A percentile compares a stretch with the other conserved stretches of the same genome.
phyloP scores from a whole-genome alignment of 2,888 invertebrate species.

The Clivina fossor region DNA sequence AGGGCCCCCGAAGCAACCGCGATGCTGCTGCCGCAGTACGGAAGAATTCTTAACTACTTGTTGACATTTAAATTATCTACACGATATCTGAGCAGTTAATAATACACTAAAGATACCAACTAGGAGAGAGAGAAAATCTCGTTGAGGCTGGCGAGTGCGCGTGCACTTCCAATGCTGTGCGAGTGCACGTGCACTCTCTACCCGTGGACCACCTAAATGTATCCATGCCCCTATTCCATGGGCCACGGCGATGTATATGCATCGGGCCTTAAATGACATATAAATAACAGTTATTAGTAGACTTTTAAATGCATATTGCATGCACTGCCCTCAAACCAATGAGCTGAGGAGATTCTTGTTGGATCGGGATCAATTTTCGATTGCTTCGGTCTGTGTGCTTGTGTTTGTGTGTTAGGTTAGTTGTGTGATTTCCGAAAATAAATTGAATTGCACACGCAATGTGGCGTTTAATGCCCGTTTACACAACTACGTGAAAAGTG shows the following conservation, averaged over 20 bases:
- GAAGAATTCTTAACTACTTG: constrained; percentile 42
- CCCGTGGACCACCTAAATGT: too few relatives aligned
- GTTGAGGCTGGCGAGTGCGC: constrained; percentile 6
- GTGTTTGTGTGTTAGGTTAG: too few relatives aligned
- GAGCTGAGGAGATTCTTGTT: constrained; percentile 8
- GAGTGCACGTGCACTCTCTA: too few relatives aligned
- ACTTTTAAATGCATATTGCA: constrained; percentile 28
- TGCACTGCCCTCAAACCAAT: constrained; percentile 12
- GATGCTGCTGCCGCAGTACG: constrained; percentile 27
- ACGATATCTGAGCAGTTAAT: constrained; percentile 42
- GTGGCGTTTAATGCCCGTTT: constrained; percentile 19
- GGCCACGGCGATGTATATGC: too few relatives aligned
- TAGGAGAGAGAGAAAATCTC: not conserved
- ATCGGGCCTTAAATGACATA: constrained; percentile 34
- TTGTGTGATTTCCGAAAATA: constrained; percentile 18
- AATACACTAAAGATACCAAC: constrained; percentile 32
- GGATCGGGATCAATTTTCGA: constrained; percentile 14
- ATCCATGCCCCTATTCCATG: too few relatives aligned
- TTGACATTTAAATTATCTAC: constrained; percentile 45
- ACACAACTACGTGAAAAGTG: constrained; percentile 12
- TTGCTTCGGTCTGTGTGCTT: too few relatives aligned
- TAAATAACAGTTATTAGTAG: constrained; percentile 34
- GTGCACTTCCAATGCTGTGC: too few relatives aligned
- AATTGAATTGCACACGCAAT: constrained; percentile 33
- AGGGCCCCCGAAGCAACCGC: constrained; percentile 16